Evolutionary conservation across 2,797 vertebrate species (phyloP).

Genomic region (Myotis daubentonii): DNA sequence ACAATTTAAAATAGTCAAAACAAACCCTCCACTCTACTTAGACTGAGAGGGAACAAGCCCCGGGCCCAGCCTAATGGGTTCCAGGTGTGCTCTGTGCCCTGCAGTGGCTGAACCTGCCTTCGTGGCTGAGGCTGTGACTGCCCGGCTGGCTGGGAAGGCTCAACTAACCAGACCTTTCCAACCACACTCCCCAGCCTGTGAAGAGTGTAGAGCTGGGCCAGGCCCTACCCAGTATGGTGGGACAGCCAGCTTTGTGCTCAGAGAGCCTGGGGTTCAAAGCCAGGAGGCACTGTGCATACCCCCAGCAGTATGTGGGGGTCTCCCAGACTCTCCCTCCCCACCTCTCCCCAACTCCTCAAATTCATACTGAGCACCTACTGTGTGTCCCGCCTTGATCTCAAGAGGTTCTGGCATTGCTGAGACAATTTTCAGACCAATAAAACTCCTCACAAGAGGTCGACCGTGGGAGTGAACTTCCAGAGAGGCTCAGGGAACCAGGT

Average conservation of each 20-base stretch:
- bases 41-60: slow-evolving; percentile 83
- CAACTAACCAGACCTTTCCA: neutral
- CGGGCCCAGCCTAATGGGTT: slow-evolving; percentile 84
- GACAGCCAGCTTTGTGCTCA: neutral
- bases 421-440: slow-evolving; percentile 52
- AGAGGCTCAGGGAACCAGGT: slow-evolving; percentile 47
- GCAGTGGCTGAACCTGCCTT: neutral
- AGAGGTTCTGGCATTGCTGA: neutral
- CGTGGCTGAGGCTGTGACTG: neutral
- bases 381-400: slow-evolving; percentile 1
- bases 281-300: neutral
- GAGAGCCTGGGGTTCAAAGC: neutral
- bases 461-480: slow-evolving; percentile 25
- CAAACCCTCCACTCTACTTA: slow-evolving; percentile 85
- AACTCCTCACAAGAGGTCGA: slow-evolving; percentile 44
- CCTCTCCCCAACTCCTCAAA: neutral
- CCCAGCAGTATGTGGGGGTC: neutral
- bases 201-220: neutral
- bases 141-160: neutral
- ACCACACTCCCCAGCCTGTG: neutral
- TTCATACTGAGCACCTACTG: neutral
- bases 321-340: neutral
- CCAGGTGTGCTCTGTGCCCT: slow-evolving; percentile 82
- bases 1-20: slow-evolving; percentile 88
- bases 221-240: neutral